phyloP scores from a whole-genome alignment of 2,113 vertebrate species.

The Corydoras sp. region DNA sequence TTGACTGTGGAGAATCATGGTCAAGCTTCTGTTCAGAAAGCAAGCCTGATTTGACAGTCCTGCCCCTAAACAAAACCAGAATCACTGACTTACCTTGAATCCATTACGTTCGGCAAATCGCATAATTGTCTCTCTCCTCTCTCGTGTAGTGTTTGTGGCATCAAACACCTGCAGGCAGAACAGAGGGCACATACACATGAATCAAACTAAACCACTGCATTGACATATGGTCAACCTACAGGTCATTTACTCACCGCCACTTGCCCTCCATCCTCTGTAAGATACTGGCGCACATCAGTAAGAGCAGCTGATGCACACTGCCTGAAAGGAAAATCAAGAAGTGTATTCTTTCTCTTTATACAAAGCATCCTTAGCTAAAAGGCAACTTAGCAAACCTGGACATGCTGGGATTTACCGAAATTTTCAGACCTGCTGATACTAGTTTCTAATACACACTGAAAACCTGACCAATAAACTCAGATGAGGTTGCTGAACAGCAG shows the following conservation, averaged over 20 bases:
- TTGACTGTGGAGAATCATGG: no score
- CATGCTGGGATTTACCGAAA: no score
- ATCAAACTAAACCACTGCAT: not conserved
- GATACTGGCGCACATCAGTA: conserved; percentile 73
- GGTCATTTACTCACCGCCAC: conserved; percentile 72
- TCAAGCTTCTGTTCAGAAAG: no score
- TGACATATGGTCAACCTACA: not conserved
- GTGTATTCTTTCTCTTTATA: no score
- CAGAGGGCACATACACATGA: not conserved
- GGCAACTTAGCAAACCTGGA: no score
- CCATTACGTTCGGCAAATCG: conserved; percentile 92
- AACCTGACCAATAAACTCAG: no score
- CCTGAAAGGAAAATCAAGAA: conserved; percentile 54
- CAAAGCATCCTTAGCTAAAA: no score
- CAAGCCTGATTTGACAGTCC: no score
- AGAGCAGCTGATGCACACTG: conserved; percentile 83
- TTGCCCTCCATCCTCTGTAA: conserved; percentile 75
- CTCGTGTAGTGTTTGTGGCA: conserved; percentile 95
- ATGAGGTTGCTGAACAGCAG: no score
- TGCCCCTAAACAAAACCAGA: no score
- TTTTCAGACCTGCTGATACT: no score
- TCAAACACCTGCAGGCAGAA: conserved; percentile 81
- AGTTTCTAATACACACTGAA: no score
- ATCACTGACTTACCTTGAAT: conserved; percentile 76
- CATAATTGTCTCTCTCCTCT: conserved; percentile 86